Evolutionary conservation across 2,113 vertebrate genomes (phyloP).

Genomic region (Corythaeola cristata): DNA sequence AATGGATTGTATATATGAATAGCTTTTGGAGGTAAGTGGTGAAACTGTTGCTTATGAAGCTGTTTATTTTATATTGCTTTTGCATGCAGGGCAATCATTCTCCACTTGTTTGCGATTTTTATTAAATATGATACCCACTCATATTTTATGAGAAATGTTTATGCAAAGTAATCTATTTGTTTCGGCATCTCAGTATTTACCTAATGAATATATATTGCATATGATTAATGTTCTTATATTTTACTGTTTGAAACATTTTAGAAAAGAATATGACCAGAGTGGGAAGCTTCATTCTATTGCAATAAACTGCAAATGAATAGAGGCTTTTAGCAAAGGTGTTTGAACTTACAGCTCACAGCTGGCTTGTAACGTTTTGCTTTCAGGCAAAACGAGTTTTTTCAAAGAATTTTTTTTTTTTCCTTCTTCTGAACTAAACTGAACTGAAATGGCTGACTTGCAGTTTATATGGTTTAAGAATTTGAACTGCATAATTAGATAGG

Average conservation of each 20-base stretch:
- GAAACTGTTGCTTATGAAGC: slow-evolving; percentile 25
- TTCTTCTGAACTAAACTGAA: not conserved
- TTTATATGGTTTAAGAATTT: not conserved
- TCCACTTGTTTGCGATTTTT: slow-evolving; percentile 22
- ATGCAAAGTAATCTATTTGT: slow-evolving; percentile 39
- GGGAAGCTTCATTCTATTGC: slow-evolving; percentile 18
- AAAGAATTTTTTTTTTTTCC: not conserved
- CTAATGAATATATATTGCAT: slow-evolving; percentile 49
- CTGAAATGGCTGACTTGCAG: not conserved
- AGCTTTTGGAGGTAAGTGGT: slow-evolving; percentile 19
- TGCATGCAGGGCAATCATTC: not conserved
- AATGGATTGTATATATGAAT: slow-evolving; percentile 26
- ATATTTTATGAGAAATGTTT: slow-evolving; percentile 50
- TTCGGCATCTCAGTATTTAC: not conserved
- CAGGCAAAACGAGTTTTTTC: not conserved
- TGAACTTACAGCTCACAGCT: slow-evolving; percentile 19
- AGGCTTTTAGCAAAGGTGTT: slow-evolving; percentile 45
- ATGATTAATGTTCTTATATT: slow-evolving; percentile 43
- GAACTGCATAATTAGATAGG: not conserved
- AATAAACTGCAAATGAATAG: slow-evolving; percentile 58
- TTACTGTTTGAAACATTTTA: not conserved
- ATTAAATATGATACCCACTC: slow-evolving; percentile 48
- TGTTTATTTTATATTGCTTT: slow-evolving; percentile 55
- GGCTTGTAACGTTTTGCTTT: slow-evolving; percentile 1
- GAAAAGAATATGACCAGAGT: not conserved